A percentile compares a stretch with the other conserved stretches of the same genome.
phyloP scores from a whole-genome alignment of 2,797 vertebrate genomes.

The Sebastes matsubarae region DNA sequence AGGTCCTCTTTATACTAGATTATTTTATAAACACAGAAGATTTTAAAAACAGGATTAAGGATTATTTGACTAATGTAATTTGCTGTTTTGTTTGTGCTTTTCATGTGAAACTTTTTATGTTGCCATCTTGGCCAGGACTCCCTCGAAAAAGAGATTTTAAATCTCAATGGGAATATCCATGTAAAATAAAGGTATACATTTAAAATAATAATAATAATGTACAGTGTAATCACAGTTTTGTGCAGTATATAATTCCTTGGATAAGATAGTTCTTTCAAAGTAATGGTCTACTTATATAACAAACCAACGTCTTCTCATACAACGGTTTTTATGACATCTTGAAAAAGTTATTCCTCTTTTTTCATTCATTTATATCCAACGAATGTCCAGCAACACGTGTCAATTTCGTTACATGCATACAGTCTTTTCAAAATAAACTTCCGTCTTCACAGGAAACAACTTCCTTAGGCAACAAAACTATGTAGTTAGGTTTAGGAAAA shows the following conservation, averaged over 20 bases:
- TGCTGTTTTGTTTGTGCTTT: not conserved
- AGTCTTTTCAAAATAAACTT: no score
- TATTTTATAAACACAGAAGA: not conserved
- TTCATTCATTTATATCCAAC: rapidly evolving
- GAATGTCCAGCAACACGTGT: no score
- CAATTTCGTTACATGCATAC: rapidly evolving
- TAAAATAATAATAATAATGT: not conserved
- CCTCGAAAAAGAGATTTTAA: not conserved
- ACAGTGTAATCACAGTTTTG: not conserved
- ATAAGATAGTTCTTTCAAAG: not conserved
- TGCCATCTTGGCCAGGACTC: rapidly evolving
- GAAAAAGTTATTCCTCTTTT: no score
- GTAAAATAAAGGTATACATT: not conserved
- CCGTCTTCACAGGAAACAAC: no score
- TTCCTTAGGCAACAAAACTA: no score
- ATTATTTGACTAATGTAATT: not conserved
- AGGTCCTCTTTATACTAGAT: not conserved
- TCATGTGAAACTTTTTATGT: not conserved
- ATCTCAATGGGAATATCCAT: not conserved
- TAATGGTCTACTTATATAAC: not conserved
- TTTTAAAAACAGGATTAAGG: not conserved
- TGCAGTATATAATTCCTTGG: not conserved
- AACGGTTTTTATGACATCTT: no score
- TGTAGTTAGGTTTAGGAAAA: no score
- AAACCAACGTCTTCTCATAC: not conserved